Evolutionary conservation across 1,140 invertebrate genomes (phyloP), one percentile per base, ranked within the genome.

Genomic region (Rhagoletis zephyria): DNA sequence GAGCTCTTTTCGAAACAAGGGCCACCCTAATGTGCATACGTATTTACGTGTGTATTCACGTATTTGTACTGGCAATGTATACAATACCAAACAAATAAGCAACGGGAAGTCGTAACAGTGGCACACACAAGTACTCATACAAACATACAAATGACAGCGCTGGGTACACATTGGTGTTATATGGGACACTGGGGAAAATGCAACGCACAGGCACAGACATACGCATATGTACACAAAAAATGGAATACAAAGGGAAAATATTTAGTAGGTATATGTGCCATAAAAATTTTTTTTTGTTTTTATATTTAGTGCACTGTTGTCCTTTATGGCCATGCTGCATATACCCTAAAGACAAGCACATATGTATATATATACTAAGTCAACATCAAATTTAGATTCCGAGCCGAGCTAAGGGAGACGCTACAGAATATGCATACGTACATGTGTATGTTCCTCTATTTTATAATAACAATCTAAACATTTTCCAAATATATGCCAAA

Each of bases 11-110:
- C 30, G 30, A 30, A 30, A 30, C 30, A 30, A 30, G 30, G 30
- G 30, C 30, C 30, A 30, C 45, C 14, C 74, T 56, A 56, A 6
- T 16, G 56, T 56, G 56, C 45, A 81, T 4, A 81, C 30, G 10
- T 56, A 30, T 56, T 19, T 56, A 81, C 16, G 6, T 81, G 5
- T 16, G 48, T 56, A 19, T 2, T 2, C n/a, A 56, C 42, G n/a
- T 81, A 81, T 81, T 81, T 81, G 42, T n/a, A n/a, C n/a, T 56
- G 56, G 48, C n/a, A 19, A 51, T 81, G 45, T 81, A 48, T 81
- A 81, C 74, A 81, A 59, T 56, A 10, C 48, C 45, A 56, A 51
- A 56, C 51, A 81, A 81, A 81, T 81, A 81, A 81, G n/a, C 74
- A 59, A 56, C 3, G 74, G 74, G 74, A 81, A 81, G 51, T 81